Conservation (phyloP, 2,113 vertebrate species). For the Gasterosteus nipponicus region DNA sequence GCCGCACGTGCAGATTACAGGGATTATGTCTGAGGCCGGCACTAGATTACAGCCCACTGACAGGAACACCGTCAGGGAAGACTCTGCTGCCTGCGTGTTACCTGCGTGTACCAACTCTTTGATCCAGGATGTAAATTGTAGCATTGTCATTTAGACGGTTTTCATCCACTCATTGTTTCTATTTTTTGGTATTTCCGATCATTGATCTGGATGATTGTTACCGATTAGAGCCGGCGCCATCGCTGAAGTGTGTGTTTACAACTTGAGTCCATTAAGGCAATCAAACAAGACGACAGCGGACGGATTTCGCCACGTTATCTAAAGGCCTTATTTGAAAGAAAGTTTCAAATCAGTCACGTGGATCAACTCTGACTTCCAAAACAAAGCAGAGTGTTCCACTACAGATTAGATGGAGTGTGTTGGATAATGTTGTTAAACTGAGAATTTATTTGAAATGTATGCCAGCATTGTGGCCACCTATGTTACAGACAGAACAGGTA, state of each 20-base stretch:
- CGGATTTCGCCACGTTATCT: background rate
- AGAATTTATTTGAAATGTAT: background rate
- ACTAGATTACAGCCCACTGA: constrained; percentile 69
- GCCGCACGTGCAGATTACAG: constrained; percentile 67
- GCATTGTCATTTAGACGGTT: background rate
- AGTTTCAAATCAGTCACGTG: background rate
- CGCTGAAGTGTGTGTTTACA: background rate
- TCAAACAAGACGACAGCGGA: background rate
- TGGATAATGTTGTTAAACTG: background rate
- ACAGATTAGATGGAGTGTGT: background rate
- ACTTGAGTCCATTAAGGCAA: background rate
- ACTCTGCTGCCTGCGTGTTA: constrained; percentile 30
- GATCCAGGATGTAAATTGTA: background rate
- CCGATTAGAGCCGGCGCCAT: background rate
- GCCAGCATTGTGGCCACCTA: background rate
- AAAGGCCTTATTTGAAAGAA: background rate
- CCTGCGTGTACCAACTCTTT: background rate
- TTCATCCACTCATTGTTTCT: background rate
- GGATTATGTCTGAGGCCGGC: constrained; percentile 68
- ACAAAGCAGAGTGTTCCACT: background rate
- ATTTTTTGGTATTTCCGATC: background rate
- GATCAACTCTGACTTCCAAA: background rate
- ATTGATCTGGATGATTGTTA: background rate
- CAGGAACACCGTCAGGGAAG: constrained; percentile 48
- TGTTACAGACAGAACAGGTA: background rate